Evolutionary conservation across 2,888 invertebrate species (phyloP), one percentile per base, ranked within the genome.

Genomic region (Resseliella maxima): DNA sequence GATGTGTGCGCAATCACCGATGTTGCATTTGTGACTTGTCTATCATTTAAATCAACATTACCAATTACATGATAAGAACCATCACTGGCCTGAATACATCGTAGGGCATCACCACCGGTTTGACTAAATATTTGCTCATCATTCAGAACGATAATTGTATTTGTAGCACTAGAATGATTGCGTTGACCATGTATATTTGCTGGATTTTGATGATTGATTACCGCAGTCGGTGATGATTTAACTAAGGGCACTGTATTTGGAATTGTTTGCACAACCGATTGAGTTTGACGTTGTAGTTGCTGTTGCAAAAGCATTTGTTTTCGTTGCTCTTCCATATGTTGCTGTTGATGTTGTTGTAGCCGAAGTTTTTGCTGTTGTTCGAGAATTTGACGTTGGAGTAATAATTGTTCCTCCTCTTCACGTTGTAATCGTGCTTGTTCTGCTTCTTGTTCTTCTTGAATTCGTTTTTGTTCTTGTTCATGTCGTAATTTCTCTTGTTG

Each of bases 1-100:
- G 83, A 41, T 83, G 83, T 83, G 41, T 83, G 83, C 1, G 83
- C 83, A 83, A 83, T 83, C 1, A 83, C 83, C 46, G 86, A 41
- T 36, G 86, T 45, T 85, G 86, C 35, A 85, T 46, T 85, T 54
- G 85, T 31, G 18, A 35, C 15, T 85, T 46, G 85, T 18, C 46
- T 15, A 1, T 85, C 50, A 35, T 45, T 41, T 3, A 31, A 36
- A 85, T 85, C 50, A 31, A 50, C 31, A 50, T 85, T 50, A 35
- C 50, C 35, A 21, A 50, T 85, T n/a, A 85, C 50, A 31, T 50
- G 31, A 24, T 46, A 85, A 1, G 50, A 50, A 15, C 50, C 85
- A 85, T 85, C 85, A 18, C 50, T 46, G 15, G 85, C 35, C 18
- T 85, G 85, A 27, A 85, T 54, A 35, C 46, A 85, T 21, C 50